These are phyloP conservation scores for Euwallacea similis DNA, from an alignment of 1,140 invertebrate genomes.

Conservation along the genomic window DNA sequence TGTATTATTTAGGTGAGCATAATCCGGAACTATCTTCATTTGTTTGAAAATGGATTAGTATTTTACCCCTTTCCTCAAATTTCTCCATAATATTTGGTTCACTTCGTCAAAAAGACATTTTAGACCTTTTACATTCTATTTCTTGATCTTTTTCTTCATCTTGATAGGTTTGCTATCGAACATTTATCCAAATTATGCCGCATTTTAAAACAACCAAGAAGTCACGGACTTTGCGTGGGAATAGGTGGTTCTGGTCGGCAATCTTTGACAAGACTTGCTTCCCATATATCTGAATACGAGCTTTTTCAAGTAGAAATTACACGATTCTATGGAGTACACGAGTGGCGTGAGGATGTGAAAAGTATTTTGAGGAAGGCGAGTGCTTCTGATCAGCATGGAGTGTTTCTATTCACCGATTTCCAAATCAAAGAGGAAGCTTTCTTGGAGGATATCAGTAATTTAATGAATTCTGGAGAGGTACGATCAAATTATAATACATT, in stretches of 20 bases:
- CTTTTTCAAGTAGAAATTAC: conserved; percentile 91
- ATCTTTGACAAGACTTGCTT: conserved; percentile 84
- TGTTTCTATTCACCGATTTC: conserved; percentile 73
- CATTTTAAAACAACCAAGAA: conserved; percentile 88
- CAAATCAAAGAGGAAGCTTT: conserved; percentile 91
- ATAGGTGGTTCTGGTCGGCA: conserved; percentile 92
- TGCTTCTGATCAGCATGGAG: conserved; percentile 81
- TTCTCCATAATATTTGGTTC: no score
- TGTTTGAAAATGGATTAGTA: background rate
- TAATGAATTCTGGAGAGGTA: conserved; percentile 87
- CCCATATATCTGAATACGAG: conserved; percentile 93
- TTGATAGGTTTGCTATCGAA: conserved; percentile 83
- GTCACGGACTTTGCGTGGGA: conserved; percentile 83
- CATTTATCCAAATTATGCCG: conserved; percentile 90
- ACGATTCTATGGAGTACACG: conserved; percentile 76
- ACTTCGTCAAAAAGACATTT: background rate
- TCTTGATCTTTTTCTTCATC: background rate
- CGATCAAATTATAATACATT: conserved; percentile 2
- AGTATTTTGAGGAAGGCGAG: conserved; percentile 77
- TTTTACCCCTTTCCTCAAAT: background rate
- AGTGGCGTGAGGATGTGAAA: conserved; percentile 93
- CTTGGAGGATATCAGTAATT: conserved; percentile 91
- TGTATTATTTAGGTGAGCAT: conserved; percentile 80
- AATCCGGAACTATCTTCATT: background rate
- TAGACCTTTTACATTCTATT: background rate